Evolutionary conservation across 1,140 invertebrate species (phyloP).

Genomic region (Trialeurodes vaporariorum): DNA sequence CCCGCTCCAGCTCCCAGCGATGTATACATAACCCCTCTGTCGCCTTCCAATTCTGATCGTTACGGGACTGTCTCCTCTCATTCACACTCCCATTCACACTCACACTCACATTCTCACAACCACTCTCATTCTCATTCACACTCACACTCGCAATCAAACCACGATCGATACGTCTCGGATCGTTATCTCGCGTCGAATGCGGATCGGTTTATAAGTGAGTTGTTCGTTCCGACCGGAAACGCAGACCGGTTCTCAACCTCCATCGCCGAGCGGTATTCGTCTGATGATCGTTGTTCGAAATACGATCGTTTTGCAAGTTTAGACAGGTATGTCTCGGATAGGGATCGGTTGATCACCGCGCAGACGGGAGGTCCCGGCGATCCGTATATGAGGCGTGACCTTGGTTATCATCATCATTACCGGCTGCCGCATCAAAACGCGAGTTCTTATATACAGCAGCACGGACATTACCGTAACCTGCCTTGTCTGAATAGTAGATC

Average conservation of each 20-base stretch:
- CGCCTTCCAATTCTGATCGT: background rate
- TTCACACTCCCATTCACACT: too few relatives aligned
- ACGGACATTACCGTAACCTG: background rate
- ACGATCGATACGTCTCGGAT: background rate
- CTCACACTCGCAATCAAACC: background rate
- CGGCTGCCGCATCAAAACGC: slow-evolving; percentile 40
- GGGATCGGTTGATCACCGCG: slow-evolving; percentile 18
- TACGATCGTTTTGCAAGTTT: background rate
- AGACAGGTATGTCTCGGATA: too few relatives aligned
- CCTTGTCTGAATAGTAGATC: background rate
- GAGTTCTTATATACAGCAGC: slow-evolving; percentile 17
- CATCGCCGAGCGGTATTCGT: background rate
- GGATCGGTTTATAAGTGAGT: background rate
- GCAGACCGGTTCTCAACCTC: too few relatives aligned
- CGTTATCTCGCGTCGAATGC: background rate
- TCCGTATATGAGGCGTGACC: slow-evolving; percentile 45
- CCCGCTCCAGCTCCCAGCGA: background rate
- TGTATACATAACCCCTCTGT: background rate
- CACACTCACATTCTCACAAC: too few relatives aligned
- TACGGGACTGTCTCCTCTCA: too few relatives aligned
- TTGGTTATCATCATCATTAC: slow-evolving; percentile 45
- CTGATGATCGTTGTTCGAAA: too few relatives aligned
- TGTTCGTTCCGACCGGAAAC: background rate
- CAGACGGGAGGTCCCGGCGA: slow-evolving; percentile 37
- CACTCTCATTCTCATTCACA: too few relatives aligned